Evolutionary conservation across 2,888 invertebrate species (phyloP).

Genomic region (Anoncus sp.): DNA sequence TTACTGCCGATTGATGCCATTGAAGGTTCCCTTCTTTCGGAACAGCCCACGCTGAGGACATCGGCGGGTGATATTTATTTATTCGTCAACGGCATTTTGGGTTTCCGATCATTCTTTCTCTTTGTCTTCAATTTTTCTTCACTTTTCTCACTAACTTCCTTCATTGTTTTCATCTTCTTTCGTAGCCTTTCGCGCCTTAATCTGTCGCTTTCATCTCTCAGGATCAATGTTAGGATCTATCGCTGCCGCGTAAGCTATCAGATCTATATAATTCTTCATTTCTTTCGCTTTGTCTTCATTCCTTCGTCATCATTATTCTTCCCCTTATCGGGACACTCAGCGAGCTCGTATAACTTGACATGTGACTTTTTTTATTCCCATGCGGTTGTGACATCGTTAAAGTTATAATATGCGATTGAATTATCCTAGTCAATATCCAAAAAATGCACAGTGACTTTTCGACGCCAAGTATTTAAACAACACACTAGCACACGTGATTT

Average conservation of each 20-base stretch:
- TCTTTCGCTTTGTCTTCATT: constrained; percentile 29
- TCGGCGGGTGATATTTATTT: too few relatives aligned
- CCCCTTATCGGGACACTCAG: constrained; percentile 63
- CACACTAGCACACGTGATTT: too few relatives aligned
- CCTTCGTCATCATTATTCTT: background rate
- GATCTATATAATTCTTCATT: constrained; percentile 64
- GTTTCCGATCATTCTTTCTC: too few relatives aligned
- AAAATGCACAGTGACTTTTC: too few relatives aligned
- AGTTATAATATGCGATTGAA: too few relatives aligned
- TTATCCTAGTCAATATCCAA: too few relatives aligned
- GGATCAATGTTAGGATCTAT: constrained; percentile 74
- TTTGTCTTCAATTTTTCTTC: constrained; percentile 5
- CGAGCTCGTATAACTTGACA: constrained; percentile 66
- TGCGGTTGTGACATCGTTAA: too few relatives aligned
- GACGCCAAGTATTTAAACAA: too few relatives aligned
- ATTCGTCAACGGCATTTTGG: constrained; percentile 80
- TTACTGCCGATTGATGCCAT: too few relatives aligned
- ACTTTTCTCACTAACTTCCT: constrained; percentile 1
- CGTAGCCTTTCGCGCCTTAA: constrained; percentile 67
- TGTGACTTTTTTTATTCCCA: constrained; percentile 64
- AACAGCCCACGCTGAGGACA: too few relatives aligned
- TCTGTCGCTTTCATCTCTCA: constrained; percentile 68
- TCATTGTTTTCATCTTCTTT: constrained; percentile 38
- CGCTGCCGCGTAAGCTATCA: constrained; percentile 69
- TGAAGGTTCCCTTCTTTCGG: too few relatives aligned